Evolutionary conservation across 1,140 invertebrate species (phyloP).

Genomic region (Drosophila prosaltans): DNA sequence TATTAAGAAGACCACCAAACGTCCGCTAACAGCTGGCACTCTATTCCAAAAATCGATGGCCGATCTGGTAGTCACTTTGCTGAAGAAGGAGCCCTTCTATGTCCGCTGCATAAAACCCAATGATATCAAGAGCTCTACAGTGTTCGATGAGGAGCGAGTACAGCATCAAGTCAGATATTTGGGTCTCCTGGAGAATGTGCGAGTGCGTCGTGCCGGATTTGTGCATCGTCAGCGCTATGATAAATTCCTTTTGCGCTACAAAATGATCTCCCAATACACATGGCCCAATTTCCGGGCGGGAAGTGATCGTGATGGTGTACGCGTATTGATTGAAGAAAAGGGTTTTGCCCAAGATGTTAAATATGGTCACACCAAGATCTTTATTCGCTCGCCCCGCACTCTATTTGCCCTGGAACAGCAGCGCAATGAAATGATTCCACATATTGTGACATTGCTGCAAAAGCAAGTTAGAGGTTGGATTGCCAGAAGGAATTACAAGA

Average conservation of each 20-base stretch:
- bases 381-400: slow-evolving; percentile 95
- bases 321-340: slow-evolving; percentile 91
- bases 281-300: slow-evolving; percentile 96
- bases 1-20: slow-evolving; percentile 96
- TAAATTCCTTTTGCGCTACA: slow-evolving; percentile 93
- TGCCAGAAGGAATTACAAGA: slow-evolving; percentile 91
- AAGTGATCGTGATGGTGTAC: slow-evolving; percentile 91
- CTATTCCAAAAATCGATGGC: slow-evolving; percentile 98
- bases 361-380: slow-evolving; percentile 97
- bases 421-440: slow-evolving; percentile 91
- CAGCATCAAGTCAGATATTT: slow-evolving; percentile 96
- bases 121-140: slow-evolving; percentile 92
- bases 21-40: slow-evolving; percentile 95
- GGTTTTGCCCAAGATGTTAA: slow-evolving; percentile 93
- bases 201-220: slow-evolving; percentile 96
- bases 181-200: slow-evolving; percentile 95
- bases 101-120: slow-evolving; percentile 98
- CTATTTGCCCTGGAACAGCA: slow-evolving; percentile 94
- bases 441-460: slow-evolving; percentile 95
- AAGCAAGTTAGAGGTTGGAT: slow-evolving; percentile 95
- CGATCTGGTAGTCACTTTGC: slow-evolving; percentile 93
- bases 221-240: slow-evolving; percentile 95
- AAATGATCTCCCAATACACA: slow-evolving; percentile 96
- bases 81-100: slow-evolving; percentile 97
- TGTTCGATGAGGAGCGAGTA: slow-evolving; percentile 88